Evolutionary conservation across 2,888 invertebrate species (phyloP), one percentile per base, ranked within the genome.

Genomic region (Volucella inflata): DNA sequence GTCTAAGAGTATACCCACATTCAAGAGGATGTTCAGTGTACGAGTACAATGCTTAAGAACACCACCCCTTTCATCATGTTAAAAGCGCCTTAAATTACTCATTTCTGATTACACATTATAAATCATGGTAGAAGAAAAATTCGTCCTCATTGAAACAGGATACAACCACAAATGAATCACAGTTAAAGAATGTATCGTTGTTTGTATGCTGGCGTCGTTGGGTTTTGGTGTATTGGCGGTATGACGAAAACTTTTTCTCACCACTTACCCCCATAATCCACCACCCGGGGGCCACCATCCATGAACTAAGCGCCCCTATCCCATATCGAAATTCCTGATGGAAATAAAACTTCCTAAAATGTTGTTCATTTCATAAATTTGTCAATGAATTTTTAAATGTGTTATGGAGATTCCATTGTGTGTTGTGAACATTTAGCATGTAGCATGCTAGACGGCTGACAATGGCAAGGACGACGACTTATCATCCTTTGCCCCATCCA

Each of bases 111-210:
- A 75, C 79, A 79, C 71, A 65, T 65, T 72, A 65, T 75, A 75
- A 74, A 75, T 75, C 70, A 75, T 70, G 60, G 21, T 50, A 21
- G 21, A 55, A 50, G 74, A 64, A 57, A 81, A 75, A 67, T 51
- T 75, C 38, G 30, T 64, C 46, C 65, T 70, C 57, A 70, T 51
- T 64, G 57, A 75, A 76, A 70, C 75, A 70, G 75, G 75, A 81
- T 75, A 65, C 64, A 81, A 57, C 65, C 75, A 21, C 70, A 81
- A 81, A 81, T 81, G 81, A 81, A 70, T 81, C 75, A 59, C 81
- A 81, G 81, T 70, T 76, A 75, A 81, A 70, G 70, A 71, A 78
- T 71, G 65, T 76, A 76, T 76, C 21, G 65, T 51, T 51, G 76
- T 70, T 51, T 65, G 44, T 51, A 38, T 40, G 40, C 12, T 50